Evolutionary conservation across 2,797 vertebrate genomes (phyloP).

Genomic region (Caiman crocodilus): DNA sequence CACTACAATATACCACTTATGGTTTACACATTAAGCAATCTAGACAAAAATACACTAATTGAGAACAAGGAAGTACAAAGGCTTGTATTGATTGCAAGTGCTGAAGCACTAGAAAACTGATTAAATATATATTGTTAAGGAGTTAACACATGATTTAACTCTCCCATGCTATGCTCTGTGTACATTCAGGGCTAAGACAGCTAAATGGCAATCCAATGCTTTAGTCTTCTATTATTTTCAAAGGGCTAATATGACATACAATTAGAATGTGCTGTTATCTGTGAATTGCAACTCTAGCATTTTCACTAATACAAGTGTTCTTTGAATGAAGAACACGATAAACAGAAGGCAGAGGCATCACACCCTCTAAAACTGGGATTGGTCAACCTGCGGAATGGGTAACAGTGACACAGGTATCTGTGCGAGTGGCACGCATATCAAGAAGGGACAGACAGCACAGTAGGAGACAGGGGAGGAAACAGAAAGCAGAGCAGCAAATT

Average conservation of each 20-base stretch:
- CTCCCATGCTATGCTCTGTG: background rate
- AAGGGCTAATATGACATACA: slow-evolving; percentile 41
- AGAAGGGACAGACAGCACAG: no score
- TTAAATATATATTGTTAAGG: slow-evolving; percentile 75
- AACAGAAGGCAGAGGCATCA: background rate
- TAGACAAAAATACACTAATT: slow-evolving; percentile 74
- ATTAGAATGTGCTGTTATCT: slow-evolving; percentile 26
- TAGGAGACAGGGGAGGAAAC: no score
- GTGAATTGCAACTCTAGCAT: background rate
- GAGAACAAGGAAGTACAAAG: slow-evolving; percentile 72
- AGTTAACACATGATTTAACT: slow-evolving; percentile 74
- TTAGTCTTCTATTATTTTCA: slow-evolving; percentile 46
- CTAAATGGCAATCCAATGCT: slow-evolving; percentile 43
- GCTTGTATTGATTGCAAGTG: slow-evolving; percentile 71
- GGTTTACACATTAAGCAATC: slow-evolving; percentile 47
- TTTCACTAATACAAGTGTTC: background rate
- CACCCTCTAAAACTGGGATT: background rate
- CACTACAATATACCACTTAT: background rate
- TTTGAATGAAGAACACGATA: background rate
- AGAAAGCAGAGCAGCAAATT: no score
- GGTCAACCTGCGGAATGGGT: no score
- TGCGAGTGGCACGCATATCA: no score
- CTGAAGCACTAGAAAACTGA: slow-evolving; percentile 71
- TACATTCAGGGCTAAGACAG: slow-evolving; percentile 43
- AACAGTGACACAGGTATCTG: no score